Evolutionary conservation across 1,140 invertebrate genomes (phyloP).

Genomic region (Diabrotica undecimpunctata): DNA sequence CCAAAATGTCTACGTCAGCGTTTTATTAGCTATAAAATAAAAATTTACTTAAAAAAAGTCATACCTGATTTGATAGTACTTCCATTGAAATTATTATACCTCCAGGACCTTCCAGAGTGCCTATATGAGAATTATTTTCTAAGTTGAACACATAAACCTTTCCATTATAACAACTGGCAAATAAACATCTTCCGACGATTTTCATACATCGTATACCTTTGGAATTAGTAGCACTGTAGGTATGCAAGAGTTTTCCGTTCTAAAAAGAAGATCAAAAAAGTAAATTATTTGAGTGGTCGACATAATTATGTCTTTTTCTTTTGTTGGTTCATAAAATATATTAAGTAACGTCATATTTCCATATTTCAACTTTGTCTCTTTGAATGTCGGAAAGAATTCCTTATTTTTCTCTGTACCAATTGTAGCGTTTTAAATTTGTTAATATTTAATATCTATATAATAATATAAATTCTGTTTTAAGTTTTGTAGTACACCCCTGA

Average conservation of each 20-base stretch:
- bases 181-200: conserved; percentile 49
- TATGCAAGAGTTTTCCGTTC: conserved; percentile 51
- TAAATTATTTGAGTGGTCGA: neutral
- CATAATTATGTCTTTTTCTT: neutral
- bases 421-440: too few species aligned
- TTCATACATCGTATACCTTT: conserved; percentile 55
- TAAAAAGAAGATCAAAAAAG: conserved; percentile 36
- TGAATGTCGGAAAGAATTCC: too few species aligned
- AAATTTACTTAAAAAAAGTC: neutral
- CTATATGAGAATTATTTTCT: conserved; percentile 42
- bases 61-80: conserved; percentile 51
- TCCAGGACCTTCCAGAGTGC: conserved; percentile 51
- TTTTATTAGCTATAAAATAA: too few species aligned
- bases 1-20: too few species aligned
- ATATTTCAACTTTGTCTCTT: too few species aligned
- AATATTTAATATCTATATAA: too few species aligned
- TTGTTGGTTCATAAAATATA: too few species aligned
- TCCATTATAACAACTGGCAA: conserved; percentile 56
- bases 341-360: too few species aligned
- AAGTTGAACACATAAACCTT: conserved; percentile 55
- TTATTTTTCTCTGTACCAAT: too few species aligned
- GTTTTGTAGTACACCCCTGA: too few species aligned
- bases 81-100: conserved; percentile 56
- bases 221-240: conserved; percentile 48
- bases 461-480: too few species aligned